These are phyloP conservation scores for Opisthograptis luteolata DNA, from an alignment of 2,888 invertebrate genomes.

Conservation along the genomic window DNA sequence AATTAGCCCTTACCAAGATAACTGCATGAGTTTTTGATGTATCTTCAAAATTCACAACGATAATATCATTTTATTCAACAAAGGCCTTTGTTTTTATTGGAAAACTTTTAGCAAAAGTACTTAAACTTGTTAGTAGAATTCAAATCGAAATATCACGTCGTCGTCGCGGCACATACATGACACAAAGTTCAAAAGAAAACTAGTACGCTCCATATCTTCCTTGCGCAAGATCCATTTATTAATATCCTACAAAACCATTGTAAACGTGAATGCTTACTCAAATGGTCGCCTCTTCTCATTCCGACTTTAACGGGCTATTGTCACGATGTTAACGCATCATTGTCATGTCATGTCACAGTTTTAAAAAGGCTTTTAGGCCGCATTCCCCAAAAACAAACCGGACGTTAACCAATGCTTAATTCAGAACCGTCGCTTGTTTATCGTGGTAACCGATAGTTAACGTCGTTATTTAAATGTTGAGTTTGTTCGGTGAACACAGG, in stretches of 20 bases:
- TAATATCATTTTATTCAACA: no score
- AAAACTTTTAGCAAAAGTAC: no score
- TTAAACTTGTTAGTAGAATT: no score
- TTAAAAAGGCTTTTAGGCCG: conserved; percentile 64
- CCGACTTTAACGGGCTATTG: conserved; percentile 68
- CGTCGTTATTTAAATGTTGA: not conserved
- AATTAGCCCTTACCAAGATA: no score
- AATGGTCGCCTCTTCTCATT: conserved; percentile 65
- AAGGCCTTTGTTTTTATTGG: no score
- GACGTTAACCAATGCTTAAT: conserved; percentile 5
- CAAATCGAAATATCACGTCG: no score
- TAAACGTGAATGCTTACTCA: conserved; percentile 37
- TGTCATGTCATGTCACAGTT: conserved; percentile 78
- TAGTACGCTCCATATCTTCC: conserved; percentile 18
- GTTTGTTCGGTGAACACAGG: conserved; percentile 3
- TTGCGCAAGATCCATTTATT: conserved; percentile 35
- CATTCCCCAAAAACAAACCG: conserved; percentile 12
- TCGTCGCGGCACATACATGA: not conserved
- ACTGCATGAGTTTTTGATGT: no score
- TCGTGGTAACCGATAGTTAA: conserved; percentile 4
- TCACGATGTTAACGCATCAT: conserved; percentile 76
- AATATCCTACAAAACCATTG: conserved; percentile 36
- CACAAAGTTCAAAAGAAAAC: conserved; percentile 16
- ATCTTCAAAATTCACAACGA: no score
- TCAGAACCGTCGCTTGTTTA: not conserved